Base-by-base conservation (phyloP, 2,888 invertebrate genomes). In the Cyclophora punctaria region DNA sequence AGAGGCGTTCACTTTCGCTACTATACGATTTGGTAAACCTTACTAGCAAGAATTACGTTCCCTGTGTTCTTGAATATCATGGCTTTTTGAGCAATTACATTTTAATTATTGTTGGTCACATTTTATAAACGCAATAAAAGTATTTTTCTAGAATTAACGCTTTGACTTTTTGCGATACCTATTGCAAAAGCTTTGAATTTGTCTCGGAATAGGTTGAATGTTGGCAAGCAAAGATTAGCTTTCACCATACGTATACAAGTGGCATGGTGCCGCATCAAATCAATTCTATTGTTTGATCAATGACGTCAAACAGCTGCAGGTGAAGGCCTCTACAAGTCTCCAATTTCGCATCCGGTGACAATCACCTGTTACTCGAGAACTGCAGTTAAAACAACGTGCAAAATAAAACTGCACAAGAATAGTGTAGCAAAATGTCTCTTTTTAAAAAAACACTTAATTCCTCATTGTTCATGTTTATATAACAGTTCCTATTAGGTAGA, bases 1-100 rank as follows among this genome's bases (percentile, higher is more conserved):
- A 67, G 62, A 69, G 64, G 71, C 76, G 67, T 74, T 82, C 75
- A 83, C 83, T 83, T 81, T 83, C 83, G 74, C 77, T 68, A 62
- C 61, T 56, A 53, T 49, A 66, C 69, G 62, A 70, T 77, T 74
- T 69, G 66, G 66, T 62, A 66, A 72, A 70, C 69, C 64, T 67
- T 58, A 60, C 62, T 59, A 53, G 61, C 70, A 67, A 56, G 61
- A 69, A 63, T 68, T 67, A 67, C 61, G 61, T 66, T 58, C 58
- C 59, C 59, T 62, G 58, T 54, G 53, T 58, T 63, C 66, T 69
- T 63, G 52, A 52, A 50, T 63, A 66, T 63, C 62, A 61, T 65
- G 56, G 61, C 62, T 67, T 66, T 62, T 66, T 60, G 59, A 55
- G 58, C 60, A 64, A 67, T 68, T 64, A 71, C 37, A 34, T 34